Evolutionary conservation across 2,797 vertebrate genomes (phyloP).

Genomic region (Hirundo rustica): DNA sequence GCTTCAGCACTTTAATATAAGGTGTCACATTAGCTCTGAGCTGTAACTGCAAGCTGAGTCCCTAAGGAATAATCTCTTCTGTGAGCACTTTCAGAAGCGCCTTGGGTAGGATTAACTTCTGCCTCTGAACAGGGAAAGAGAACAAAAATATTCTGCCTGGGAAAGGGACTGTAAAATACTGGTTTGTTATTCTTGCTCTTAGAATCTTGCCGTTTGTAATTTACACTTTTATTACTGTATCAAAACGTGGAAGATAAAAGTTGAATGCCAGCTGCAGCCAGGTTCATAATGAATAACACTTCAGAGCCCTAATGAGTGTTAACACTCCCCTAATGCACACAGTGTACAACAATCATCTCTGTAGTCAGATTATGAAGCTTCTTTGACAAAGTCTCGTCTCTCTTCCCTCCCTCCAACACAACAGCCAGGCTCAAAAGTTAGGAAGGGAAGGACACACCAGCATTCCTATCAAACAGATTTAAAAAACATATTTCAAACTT

Average conservation of each 20-base stretch:
- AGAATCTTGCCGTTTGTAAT: background rate
- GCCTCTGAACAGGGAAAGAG: background rate
- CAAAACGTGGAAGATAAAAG: background rate
- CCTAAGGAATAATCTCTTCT: background rate
- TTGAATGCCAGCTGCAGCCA: background rate
- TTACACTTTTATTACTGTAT: background rate
- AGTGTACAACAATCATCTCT: constrained; percentile 55
- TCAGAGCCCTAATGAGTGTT: constrained; percentile 53
- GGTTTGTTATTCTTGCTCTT: background rate
- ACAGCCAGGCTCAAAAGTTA: background rate
- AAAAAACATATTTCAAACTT: background rate
- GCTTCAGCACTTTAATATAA: background rate
- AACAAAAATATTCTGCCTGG: background rate
- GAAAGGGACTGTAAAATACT: background rate
- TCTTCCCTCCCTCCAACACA: background rate
- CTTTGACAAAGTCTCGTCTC: background rate
- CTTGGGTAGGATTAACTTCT: background rate
- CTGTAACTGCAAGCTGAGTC: background rate
- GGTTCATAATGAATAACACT: background rate
- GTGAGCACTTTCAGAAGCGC: background rate
- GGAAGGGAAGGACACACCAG: background rate
- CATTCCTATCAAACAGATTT: background rate
- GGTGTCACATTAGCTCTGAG: background rate
- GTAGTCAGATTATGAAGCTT: background rate
- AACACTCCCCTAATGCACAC: background rate